phyloP scores from a whole-genome alignment of 2,113 vertebrate species.

The Propithecus coquereli region DNA sequence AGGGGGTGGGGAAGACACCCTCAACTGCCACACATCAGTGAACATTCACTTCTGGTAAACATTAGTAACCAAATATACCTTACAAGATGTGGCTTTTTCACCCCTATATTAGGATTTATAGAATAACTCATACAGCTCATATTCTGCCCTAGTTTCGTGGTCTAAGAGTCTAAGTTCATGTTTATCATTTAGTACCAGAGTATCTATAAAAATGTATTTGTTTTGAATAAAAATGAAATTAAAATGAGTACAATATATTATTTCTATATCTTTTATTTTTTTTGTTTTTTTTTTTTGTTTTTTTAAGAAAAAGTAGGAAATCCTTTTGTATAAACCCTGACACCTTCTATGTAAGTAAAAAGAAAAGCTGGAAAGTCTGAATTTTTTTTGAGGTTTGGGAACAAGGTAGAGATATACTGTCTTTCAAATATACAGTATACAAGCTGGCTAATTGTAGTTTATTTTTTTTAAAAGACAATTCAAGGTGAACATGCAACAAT shows the following conservation, averaged over 20 bases:
- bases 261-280: constrained; percentile 44
- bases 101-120: background rate
- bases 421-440: constrained; percentile 52
- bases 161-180: background rate
- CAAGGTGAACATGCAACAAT: constrained; percentile 19
- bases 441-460: background rate
- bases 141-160: background rate
- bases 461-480: background rate
- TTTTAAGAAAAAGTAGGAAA: constrained; percentile 8
- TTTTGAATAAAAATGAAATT: constrained; percentile 56
- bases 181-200: constrained; percentile 12
- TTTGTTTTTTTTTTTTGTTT: background rate
- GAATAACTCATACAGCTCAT: background rate
- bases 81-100: constrained; percentile 1
- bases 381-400: background rate
- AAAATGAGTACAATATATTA: constrained; percentile 14
- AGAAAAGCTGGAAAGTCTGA: background rate
- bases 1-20: background rate
- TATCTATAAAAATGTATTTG: constrained; percentile 19
- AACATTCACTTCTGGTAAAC: constrained; percentile 4
- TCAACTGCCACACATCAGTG: constrained; percentile 18
- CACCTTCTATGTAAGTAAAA: background rate
- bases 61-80: constrained; percentile 15
- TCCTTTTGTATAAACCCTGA: constrained; percentile 6
- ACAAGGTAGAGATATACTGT: background rate